Evolutionary conservation across 2,113 vertebrate genomes (phyloP).

Genomic region (Channa argus): DNA sequence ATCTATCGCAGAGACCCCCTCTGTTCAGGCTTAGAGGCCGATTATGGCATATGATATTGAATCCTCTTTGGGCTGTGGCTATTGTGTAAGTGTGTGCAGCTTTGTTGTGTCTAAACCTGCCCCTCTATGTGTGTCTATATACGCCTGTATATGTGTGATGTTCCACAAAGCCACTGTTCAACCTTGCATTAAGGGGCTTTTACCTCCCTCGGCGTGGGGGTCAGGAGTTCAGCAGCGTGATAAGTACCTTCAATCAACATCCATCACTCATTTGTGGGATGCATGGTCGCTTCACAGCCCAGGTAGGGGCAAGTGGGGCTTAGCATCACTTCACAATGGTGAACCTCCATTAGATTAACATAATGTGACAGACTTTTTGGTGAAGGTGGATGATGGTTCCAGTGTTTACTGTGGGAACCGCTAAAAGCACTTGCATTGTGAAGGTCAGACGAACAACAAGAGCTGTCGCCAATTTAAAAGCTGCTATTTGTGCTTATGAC

Average conservation of each 20-base stretch:
- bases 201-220: constrained; percentile 47
- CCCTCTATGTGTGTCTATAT: constrained; percentile 17
- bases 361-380: constrained; percentile 60
- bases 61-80: constrained; percentile 74
- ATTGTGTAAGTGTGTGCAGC: constrained; percentile 58
- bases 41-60: constrained; percentile 81
- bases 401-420: constrained; percentile 33
- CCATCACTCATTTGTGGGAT: constrained; percentile 63
- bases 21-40: constrained; percentile 68
- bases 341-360: constrained; percentile 70
- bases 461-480: constrained; percentile 15
- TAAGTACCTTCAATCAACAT: constrained; percentile 77
- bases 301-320: constrained; percentile 46
- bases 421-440: constrained; percentile 48
- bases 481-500: background rate
- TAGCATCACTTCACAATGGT: constrained; percentile 33
- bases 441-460: constrained; percentile 47
- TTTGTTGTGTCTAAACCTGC: constrained; percentile 38
- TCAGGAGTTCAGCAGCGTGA: constrained; percentile 74
- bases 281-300: constrained; percentile 60
- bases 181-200: constrained; percentile 54
- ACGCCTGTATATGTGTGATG: constrained; percentile 27
- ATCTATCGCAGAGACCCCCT: constrained; percentile 68
- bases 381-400: constrained; percentile 19
- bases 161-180: constrained; percentile 12